phyloP scores from a whole-genome alignment of 1,140 invertebrate species.

The Drosophila simulans region DNA sequence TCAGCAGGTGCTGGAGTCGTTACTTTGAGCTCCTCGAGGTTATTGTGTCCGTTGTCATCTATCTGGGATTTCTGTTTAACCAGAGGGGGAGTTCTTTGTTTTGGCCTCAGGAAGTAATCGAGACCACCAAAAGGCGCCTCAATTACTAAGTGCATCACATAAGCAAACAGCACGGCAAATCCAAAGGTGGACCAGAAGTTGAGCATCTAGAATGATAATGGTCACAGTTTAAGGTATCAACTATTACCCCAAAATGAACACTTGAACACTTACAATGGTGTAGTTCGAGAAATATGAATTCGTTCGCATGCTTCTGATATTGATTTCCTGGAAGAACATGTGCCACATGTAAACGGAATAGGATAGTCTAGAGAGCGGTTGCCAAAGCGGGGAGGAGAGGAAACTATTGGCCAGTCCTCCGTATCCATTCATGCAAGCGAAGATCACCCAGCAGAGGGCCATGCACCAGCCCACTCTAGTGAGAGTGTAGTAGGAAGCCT shows the following conservation, averaged over 20 bases:
- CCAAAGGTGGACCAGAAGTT: conserved; percentile 47
- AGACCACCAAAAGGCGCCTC: conserved; percentile 44
- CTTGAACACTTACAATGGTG: conserved; percentile 32
- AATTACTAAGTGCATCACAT: conserved; percentile 30
- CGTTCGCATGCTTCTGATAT: conserved; percentile 16
- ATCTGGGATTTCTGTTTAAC: not conserved
- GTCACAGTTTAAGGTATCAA: not conserved
- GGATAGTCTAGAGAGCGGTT: conserved; percentile 84
- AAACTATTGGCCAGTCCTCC: conserved; percentile 86
- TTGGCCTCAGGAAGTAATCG: conserved; percentile 7
- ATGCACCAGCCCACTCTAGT: conserved; percentile 87
- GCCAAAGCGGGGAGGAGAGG: conserved; percentile 84
- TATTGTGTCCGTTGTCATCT: not conserved
- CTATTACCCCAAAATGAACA: not conserved
- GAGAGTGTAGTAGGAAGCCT: conserved; percentile 87
- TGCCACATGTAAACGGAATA: conserved; percentile 86
- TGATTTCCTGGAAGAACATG: conserved; percentile 59
- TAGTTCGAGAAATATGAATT: conserved; percentile 55
- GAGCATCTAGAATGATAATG: conserved; percentile 15
- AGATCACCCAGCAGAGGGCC: conserved; percentile 88
- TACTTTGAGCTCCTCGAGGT: not conserved
- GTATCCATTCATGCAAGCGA: conserved; percentile 88
- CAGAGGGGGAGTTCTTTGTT: not conserved
- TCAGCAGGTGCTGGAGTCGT: not conserved
- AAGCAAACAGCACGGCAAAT: conserved; percentile 17